A percentile compares a stretch with the other conserved stretches of the same genome.
These are phyloP conservation scores for Heliothis subflexa DNA, from an alignment of 1,140 invertebrate species.

Conservation along the genomic window DNA sequence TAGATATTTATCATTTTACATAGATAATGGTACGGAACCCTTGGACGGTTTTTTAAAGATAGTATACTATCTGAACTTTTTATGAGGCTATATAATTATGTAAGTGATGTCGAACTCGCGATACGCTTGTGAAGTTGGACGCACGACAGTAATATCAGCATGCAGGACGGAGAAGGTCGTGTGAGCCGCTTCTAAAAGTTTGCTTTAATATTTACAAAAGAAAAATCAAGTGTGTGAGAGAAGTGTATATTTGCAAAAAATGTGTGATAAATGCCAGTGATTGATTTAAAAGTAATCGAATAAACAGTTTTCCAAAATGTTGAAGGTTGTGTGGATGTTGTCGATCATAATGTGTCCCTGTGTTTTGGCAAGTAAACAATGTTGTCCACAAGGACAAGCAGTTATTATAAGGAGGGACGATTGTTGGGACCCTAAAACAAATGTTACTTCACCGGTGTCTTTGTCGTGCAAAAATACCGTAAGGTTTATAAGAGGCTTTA, in stretches of 20 bases:
- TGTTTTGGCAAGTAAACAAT: neutral
- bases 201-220: neutral
- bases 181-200: neutral
- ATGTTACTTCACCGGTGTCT: neutral
- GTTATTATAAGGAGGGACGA: constrained; percentile 6
- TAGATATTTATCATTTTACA: no score
- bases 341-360: neutral
- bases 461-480: neutral
- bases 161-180: no score
- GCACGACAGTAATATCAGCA: no score
- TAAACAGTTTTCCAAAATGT: neutral
- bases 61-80: no score
- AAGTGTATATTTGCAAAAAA: no score
- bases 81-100: no score
- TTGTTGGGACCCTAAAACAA: constrained; percentile 35
- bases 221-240: neutral
- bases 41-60: no score
- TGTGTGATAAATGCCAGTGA: no score
- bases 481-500: neutral
- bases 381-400: constrained; percentile 27
- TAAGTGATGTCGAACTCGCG: no score
- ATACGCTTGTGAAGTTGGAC: no score
- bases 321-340: neutral
- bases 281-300: no score
- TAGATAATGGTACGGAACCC: no score